phyloP scores from a whole-genome alignment of 2,797 vertebrate species.

The Myiothlypis chrysogaster region DNA sequence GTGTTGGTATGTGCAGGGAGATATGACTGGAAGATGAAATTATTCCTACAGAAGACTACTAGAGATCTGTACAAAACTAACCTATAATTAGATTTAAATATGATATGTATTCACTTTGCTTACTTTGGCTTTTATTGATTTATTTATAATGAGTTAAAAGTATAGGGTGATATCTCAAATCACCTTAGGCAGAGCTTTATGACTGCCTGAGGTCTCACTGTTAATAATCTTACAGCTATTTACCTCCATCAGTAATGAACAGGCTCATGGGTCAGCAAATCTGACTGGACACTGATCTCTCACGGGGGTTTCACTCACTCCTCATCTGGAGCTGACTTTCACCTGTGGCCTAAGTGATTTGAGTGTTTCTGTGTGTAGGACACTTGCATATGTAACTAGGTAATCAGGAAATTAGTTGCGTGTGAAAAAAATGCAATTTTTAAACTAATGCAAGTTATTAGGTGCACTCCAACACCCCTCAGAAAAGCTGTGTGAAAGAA shows the following conservation, averaged over 20 bases:
- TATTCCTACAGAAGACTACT: background rate
- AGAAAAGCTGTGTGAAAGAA: background rate
- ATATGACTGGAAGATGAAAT: constrained; percentile 20
- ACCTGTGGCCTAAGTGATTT: background rate
- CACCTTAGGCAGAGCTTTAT: background rate
- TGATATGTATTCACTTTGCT: background rate
- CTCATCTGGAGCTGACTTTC: background rate
- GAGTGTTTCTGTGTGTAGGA: background rate
- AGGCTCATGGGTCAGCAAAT: constrained; percentile 27
- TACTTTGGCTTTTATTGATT: constrained; percentile 57
- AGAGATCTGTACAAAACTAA: constrained; percentile 23
- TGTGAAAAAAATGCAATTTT: background rate
- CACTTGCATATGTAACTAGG: background rate
- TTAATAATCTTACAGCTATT: constrained; percentile 25
- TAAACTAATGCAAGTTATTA: background rate
- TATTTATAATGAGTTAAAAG: constrained; percentile 48
- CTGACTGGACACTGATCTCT: background rate
- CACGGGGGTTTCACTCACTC: background rate
- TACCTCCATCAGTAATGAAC: background rate
- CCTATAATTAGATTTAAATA: constrained; percentile 58
- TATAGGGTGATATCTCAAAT: background rate
- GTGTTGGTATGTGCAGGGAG: background rate
- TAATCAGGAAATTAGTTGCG: constrained; percentile 14
- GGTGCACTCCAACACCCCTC: background rate
- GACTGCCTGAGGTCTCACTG: background rate